phyloP scores from a whole-genome alignment of 2,797 vertebrate genomes.

The Enoplosus armatus region DNA sequence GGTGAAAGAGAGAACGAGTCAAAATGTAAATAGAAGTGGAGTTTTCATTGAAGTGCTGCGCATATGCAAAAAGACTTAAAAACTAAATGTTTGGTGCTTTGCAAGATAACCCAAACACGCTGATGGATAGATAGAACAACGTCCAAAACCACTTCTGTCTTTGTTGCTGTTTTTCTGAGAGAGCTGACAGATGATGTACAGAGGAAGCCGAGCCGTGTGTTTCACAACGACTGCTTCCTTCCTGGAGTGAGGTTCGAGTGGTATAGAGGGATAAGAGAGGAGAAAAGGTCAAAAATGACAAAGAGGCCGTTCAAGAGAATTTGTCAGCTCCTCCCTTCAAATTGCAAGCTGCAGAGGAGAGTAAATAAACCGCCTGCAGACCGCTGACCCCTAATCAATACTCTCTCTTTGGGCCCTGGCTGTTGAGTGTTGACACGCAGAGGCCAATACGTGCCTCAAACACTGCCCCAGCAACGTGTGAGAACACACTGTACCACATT shows the following conservation, averaged over 20 bases:
- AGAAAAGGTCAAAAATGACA: slow-evolving; percentile 68
- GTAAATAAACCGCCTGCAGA: slow-evolving; percentile 80
- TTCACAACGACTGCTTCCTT: slow-evolving; percentile 80
- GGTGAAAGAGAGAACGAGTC: slow-evolving; percentile 45
- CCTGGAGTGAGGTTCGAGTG: slow-evolving; percentile 60
- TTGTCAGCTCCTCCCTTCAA: slow-evolving; percentile 69
- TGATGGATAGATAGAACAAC: slow-evolving; percentile 52
- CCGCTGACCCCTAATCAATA: slow-evolving; percentile 66
- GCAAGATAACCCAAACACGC: slow-evolving; percentile 49
- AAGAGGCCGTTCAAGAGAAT: slow-evolving; percentile 64
- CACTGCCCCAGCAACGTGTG: slow-evolving; percentile 15
- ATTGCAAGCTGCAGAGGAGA: slow-evolving; percentile 76
- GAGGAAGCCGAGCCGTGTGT: slow-evolving; percentile 64
- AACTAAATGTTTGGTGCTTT: slow-evolving; percentile 46
- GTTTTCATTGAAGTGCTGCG: slow-evolving; percentile 41
- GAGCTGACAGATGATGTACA: slow-evolving; percentile 64
- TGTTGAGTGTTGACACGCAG: slow-evolving; percentile 32
- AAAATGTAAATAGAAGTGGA: slow-evolving; percentile 48
- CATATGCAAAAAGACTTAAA: slow-evolving; percentile 36
- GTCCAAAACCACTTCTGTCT: slow-evolving; percentile 38
- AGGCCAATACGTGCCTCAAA: slow-evolving; percentile 16
- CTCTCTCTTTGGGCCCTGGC: slow-evolving; percentile 47
- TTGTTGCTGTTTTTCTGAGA: slow-evolving; percentile 55
- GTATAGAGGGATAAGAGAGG: slow-evolving; percentile 56
- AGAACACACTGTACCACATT: slow-evolving; percentile 62